A percentile compares a stretch with the other conserved stretches of the same genome.
Conservation (phyloP, 2,888 invertebrate species). For the Rhopalosiphum nymphaeae region DNA sequence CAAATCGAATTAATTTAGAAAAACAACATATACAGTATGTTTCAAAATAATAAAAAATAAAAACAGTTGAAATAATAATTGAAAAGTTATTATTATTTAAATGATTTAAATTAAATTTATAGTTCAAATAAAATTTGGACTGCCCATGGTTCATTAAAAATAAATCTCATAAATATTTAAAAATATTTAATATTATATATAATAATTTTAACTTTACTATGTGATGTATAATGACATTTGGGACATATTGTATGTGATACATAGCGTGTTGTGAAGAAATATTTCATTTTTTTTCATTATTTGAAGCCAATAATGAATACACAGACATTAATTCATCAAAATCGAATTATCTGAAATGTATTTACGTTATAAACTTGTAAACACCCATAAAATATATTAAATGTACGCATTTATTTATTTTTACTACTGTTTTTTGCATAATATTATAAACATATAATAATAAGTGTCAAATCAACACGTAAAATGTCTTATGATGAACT, state of each 20-base stretch:
- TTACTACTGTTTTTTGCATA: not conserved
- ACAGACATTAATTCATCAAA: not conserved
- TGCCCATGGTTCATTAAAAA: not conserved
- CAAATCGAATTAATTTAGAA: not conserved
- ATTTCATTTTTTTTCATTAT: not conserved
- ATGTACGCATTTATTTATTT: not conserved
- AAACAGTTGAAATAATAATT: not conserved
- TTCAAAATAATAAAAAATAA: not conserved
- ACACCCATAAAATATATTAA: not conserved
- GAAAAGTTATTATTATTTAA: not conserved
- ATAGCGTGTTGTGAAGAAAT: not conserved
- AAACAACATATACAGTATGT: not conserved
- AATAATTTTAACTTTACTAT: not conserved
- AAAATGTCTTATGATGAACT: not conserved
- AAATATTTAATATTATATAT: not conserved
- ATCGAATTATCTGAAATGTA: not conserved
- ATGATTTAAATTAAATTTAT: not conserved
- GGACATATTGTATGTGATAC: not conserved
- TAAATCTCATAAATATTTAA: not conserved
- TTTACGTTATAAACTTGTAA: not conserved
- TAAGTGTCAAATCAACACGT: not conserved
- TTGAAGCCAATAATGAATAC: not conserved
- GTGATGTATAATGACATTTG: not conserved
- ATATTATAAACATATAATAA: not conserved
- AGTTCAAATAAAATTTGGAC: not conserved